Evolutionary conservation across 2,888 invertebrate species (phyloP).

Genomic region (Thera britannica): DNA sequence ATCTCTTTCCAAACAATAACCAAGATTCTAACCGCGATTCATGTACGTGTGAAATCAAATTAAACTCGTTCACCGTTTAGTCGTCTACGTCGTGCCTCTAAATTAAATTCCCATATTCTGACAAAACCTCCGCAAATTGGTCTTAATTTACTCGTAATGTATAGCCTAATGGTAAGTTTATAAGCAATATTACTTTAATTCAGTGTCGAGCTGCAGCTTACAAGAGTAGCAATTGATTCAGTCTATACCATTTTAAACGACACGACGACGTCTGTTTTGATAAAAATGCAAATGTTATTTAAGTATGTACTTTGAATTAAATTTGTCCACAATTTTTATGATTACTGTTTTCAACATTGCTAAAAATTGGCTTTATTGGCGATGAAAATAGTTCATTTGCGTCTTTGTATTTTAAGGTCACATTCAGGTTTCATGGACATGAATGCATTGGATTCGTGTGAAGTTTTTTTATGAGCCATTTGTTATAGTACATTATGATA

Average conservation of each 20-base stretch:
- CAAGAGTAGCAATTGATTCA: slow-evolving; percentile 22
- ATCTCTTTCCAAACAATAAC: slow-evolving; percentile 12
- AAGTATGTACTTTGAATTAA: no score
- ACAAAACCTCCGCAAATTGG: slow-evolving; percentile 79
- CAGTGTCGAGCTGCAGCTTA: slow-evolving; percentile 48
- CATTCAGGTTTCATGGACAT: no score
- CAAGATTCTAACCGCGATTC: slow-evolving; percentile 33
- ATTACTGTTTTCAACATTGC: no score
- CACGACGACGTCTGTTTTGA: no score
- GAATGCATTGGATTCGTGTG: no score
- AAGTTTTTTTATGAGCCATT: no score
- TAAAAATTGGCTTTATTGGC: no score
- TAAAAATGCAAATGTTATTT: no score
- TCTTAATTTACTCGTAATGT: slow-evolving; percentile 80
- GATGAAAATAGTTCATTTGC: no score
- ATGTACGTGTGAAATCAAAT: slow-evolving; percentile 60
- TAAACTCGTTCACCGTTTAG: slow-evolving; percentile 68
- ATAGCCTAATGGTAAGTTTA: slow-evolving; percentile 76
- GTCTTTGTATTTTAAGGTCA: no score
- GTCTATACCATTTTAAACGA: neutral
- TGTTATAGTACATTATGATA: no score
- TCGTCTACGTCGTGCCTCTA: slow-evolving; percentile 70
- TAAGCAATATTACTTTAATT: slow-evolving; percentile 77
- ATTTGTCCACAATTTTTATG: no score
- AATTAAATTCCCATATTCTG: slow-evolving; percentile 77